Percentiles rank a stretch among this genome's conserved stretches.
Conservation (phyloP, 1,140 invertebrate genomes). For the Procambarus clarkii region DNA sequence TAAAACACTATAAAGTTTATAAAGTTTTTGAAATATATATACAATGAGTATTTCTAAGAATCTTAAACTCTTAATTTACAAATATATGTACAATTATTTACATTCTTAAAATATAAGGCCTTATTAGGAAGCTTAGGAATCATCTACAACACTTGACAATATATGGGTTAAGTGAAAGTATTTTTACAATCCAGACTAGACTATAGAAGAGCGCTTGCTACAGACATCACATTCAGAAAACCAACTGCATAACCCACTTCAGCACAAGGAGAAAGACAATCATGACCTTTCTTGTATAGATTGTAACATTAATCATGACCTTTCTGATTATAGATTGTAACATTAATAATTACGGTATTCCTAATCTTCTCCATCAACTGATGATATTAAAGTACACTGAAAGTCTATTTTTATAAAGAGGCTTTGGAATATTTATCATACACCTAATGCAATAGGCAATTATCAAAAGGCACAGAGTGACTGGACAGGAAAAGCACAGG, state of each 20-base stretch:
- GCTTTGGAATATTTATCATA: background rate
- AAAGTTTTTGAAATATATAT: slow-evolving; percentile 12
- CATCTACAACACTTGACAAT: slow-evolving; percentile 21
- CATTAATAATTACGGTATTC: background rate
- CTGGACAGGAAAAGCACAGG: slow-evolving; percentile 25
- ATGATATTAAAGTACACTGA: too few relatives aligned
- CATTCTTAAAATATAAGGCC: slow-evolving; percentile 32
- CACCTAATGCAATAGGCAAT: background rate
- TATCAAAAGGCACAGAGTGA: slow-evolving; percentile 27
- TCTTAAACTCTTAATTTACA: slow-evolving; percentile 21
- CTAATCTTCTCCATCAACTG: background rate
- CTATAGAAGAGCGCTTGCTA: slow-evolving; percentile 6
- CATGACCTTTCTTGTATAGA: background rate
- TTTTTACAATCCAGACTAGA: slow-evolving; percentile 33
- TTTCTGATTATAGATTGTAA: background rate
- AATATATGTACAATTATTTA: slow-evolving; percentile 34
- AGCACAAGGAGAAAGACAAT: background rate
- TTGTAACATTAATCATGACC: background rate
- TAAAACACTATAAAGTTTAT: slow-evolving; percentile 9
- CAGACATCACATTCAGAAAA: background rate
- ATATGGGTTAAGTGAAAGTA: slow-evolving; percentile 16
- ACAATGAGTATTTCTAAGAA: slow-evolving; percentile 31
- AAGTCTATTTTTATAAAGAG: background rate
- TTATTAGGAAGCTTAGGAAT: slow-evolving; percentile 24
- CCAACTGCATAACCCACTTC: background rate